These are phyloP conservation scores for Amphipyra tragopoginis DNA, from an alignment of 2,888 invertebrate species.

Conservation along the genomic window DNA sequence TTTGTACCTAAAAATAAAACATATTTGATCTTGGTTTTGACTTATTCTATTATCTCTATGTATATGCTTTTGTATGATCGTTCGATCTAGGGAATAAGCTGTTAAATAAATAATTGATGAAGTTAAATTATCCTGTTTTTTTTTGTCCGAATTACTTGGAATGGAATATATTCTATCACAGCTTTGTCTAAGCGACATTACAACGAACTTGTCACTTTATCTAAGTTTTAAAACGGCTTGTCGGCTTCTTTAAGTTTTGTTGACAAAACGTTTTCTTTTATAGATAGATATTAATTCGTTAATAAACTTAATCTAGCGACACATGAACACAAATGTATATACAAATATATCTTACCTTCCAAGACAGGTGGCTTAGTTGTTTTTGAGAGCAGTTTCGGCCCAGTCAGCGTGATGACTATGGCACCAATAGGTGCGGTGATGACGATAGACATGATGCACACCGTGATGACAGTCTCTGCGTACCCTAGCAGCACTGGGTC, in stretches of 20 bases:
- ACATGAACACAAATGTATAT: not conserved
- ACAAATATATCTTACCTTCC: constrained; percentile 85
- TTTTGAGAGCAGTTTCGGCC: constrained; percentile 94
- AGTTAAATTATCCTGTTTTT: too few relatives aligned
- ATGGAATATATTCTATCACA: too few relatives aligned
- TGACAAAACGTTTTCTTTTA: too few relatives aligned
- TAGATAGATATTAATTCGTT: too few relatives aligned
- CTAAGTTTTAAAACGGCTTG: too few relatives aligned
- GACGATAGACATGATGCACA: constrained; percentile 95
- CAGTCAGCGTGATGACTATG: constrained; percentile 94
- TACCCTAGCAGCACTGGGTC: constrained; percentile 88
- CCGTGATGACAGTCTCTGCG: constrained; percentile 93
- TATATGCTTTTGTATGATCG: not conserved
- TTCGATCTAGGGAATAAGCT: constrained; percentile 7
- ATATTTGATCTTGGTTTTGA: constrained; percentile 16
- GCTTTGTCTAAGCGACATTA: too few relatives aligned
- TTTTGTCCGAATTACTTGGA: too few relatives aligned
- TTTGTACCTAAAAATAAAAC: constrained; percentile 16
- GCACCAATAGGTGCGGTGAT: constrained; percentile 96
- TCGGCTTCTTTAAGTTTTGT: too few relatives aligned
- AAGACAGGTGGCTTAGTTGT: constrained; percentile 92
- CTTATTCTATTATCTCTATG: constrained; percentile 12
- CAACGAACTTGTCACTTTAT: too few relatives aligned
- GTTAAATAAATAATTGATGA: not conserved
- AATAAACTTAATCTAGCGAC: too few relatives aligned